Base-by-base conservation (phyloP, 2,888 invertebrate genomes). In the Antheraea yamamai region DNA sequence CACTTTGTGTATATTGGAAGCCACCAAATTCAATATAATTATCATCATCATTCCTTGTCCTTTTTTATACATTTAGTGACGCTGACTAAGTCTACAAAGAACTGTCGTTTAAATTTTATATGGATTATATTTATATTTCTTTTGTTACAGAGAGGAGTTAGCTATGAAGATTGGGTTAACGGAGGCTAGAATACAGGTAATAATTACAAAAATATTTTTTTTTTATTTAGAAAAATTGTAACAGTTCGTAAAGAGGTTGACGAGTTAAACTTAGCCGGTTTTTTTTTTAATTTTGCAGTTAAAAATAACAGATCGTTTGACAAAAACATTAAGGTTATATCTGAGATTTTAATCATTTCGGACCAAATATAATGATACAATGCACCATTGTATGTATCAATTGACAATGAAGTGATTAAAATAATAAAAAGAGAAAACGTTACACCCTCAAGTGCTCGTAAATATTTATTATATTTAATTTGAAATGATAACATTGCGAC, bases 161-260 rank as follows among this genome's bases (percentile, higher is more conserved):
- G 98, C 98, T 61, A 98, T 98, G 97, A 98, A 98, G 95, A 98
- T 98, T 86, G 98, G 98, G 84, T 95, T 98, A 82, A 98, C 98
- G 73, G 98, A 98, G 96, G 98, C 98, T 76, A 96, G 98, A 90
- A 98, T 98, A 94, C 98, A 98, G 97, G 98, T 98, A 95, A 95
- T 86, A 75, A 30, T 14, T 23, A 2, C 14, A 52, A 72, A 7
- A 12, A 10, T 1, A 47, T 47, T 47, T 12, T 7, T 12, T 47
- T 47, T 47, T 47, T 6, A 47, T 7, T 47, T 47, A 12, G 7
- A 52, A 52, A 55, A 4, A 18, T 55, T 16, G 52, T 55, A 55
- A 55, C 52, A 4, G 51, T 4, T 30, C 30, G 23, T 26, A 72
- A 4, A 8, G 2, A 72, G 26, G n/a, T 30, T 30, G 30, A 30